Percentiles rank a stretch among this genome's conserved stretches.
phyloP scores from a whole-genome alignment of 2,797 vertebrate species.

The Knipowitschia caucasica region DNA sequence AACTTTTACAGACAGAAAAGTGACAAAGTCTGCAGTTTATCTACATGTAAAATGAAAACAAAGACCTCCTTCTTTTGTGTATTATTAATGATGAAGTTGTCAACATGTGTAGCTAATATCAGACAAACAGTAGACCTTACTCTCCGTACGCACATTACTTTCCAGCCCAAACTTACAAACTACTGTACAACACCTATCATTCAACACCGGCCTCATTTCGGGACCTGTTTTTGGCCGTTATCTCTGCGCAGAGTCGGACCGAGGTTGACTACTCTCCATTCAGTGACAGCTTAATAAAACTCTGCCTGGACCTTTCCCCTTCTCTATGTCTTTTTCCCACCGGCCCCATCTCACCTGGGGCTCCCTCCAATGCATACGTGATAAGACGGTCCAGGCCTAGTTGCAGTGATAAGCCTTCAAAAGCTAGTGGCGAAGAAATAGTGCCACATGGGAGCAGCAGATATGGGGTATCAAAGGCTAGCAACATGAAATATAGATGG shows the following conservation, averaged over 20 bases:
- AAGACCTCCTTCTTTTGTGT: neutral
- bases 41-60: no score
- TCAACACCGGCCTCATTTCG: conserved; percentile 7
- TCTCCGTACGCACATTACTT: no score
- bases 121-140: no score
- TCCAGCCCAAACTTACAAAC: no score
- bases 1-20: no score
- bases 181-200: no score
- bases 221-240: conserved; percentile 18
- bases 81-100: no score
- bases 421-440: conserved; percentile 39
- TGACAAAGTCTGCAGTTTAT: no score
- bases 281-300: conserved; percentile 74
- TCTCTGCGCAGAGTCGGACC: conserved; percentile 25
- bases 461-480: conserved; percentile 39
- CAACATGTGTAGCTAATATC: no score
- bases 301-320: conserved; percentile 34
- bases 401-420: conserved; percentile 48
- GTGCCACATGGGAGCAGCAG: conserved; percentile 33
- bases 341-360: conserved; percentile 54
- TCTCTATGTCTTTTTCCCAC: conserved; percentile 49
- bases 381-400: conserved; percentile 60
- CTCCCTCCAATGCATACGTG: conserved; percentile 68
- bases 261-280: conserved; percentile 45
- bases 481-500: conserved; percentile 11